A percentile compares a stretch with the other conserved stretches of the same genome.
Evolutionary conservation across 2,888 invertebrate genomes (phyloP).

Genomic region (Sminthurides aquaticus): DNA sequence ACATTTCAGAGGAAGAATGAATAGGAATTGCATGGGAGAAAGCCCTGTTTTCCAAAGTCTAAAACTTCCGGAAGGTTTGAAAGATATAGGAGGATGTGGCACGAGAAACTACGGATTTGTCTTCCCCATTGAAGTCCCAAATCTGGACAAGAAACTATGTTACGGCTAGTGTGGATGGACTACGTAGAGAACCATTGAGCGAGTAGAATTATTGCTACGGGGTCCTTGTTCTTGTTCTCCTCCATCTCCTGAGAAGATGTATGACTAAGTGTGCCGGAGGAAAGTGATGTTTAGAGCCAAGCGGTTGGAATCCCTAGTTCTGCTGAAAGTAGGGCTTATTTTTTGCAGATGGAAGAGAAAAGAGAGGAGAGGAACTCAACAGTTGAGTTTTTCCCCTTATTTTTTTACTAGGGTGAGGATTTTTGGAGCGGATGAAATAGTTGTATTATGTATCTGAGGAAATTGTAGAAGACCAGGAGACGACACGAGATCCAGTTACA

Average conservation of each 20-base stretch:
- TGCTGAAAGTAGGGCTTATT: not conserved
- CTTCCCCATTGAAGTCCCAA: no score
- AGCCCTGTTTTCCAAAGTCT: no score
- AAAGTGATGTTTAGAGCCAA: not conserved
- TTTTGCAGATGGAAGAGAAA: not conserved
- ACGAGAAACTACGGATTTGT: no score
- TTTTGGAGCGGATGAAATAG: not conserved
- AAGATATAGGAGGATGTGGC: no score
- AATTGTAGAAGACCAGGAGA: not conserved
- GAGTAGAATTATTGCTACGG: not conserved
- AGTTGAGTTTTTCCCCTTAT: not conserved
- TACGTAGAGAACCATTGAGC: not conserved
- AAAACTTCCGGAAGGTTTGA: no score
- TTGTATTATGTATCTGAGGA: not conserved
- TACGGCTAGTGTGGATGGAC: no score
- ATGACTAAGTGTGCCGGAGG: not conserved
- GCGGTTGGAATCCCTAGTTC: not conserved
- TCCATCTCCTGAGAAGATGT: no score
- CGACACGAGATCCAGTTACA: slow-evolving; percentile 4
- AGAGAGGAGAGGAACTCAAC: not conserved
- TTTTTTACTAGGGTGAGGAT: no score
- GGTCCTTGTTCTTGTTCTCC: no score
- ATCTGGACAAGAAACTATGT: no score
- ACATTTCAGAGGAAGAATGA: no score
- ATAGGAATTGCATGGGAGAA: no score